Evolutionary conservation across 2,113 vertebrate genomes (phyloP), one percentile per base, ranked within the genome.

Genomic region (Sporophila hypoxantha): DNA sequence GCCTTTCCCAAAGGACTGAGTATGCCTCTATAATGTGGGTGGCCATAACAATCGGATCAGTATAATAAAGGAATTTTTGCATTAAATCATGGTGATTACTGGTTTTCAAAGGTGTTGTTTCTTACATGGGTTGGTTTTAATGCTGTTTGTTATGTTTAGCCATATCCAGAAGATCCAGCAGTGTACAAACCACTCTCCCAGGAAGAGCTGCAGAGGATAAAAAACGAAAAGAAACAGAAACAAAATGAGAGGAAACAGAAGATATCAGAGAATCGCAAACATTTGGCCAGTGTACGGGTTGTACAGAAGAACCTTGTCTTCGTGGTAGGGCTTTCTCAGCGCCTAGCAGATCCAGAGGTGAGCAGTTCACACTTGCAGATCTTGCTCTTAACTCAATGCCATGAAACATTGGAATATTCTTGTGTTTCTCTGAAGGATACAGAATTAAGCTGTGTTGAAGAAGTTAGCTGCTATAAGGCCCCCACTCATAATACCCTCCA

Each of bases 151-250:
- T 95, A 42, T 92, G 37, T 89, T 93, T 93, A 99, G 99, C 99
- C 99, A 87, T 99, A 99, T 96, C 99, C 99, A 96, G 99, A 99
- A 97, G 99, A 99, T 95, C 99, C 99, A 76, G 99, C 99, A 94
- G 98, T 99, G 88, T 99, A 99, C 97, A 99, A 99, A 97, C 99
- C 99, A 94, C 98, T 99, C 85, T 99, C 99, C 97, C 98, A 99
- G 96, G 99, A 99, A 96, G 99, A 99, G 95, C 98, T 99, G 94
- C 99, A 99, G 95, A 99, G 99, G 97, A 99, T 99, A 99, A 99
- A 99, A 96, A 99, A 99, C 67, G 99, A 99, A 97, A 99, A 99
- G 97, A 99, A 99, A 96, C 99, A 99, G 95, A 99, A 99, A 97
- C 99, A 99, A 96, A 99, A 99, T 26, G 99, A 99, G 92, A 98